Evolutionary conservation across 2,113 vertebrate genomes (phyloP).

Genomic region (Phrynosoma blainvillii): DNA sequence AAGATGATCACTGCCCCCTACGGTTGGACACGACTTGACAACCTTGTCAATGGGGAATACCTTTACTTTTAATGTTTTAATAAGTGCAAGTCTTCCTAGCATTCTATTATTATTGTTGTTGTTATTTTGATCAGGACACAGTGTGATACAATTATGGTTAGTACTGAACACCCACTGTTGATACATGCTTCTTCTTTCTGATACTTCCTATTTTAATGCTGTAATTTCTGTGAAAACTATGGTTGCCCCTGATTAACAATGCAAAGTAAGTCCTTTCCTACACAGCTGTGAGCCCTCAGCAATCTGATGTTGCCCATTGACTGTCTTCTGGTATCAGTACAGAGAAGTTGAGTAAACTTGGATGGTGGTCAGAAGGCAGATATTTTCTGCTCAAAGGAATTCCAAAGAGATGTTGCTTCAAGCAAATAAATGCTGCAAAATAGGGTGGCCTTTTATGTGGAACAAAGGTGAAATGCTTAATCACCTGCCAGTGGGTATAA

Average conservation of each 20-base stretch:
- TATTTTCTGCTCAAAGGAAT: constrained; percentile 6
- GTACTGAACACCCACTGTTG: background rate
- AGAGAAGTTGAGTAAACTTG: background rate
- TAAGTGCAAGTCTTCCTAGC: background rate
- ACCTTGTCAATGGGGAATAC: too few relatives aligned
- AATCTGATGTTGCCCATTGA: background rate
- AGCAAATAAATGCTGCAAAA: constrained; percentile 9
- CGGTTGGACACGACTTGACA: too few relatives aligned
- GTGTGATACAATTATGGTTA: background rate
- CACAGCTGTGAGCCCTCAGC: background rate
- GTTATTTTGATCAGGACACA: background rate
- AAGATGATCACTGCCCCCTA: too few relatives aligned
- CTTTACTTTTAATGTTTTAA: background rate
- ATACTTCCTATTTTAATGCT: background rate
- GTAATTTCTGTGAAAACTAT: background rate
- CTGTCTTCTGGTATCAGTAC: background rate
- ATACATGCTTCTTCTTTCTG: background rate
- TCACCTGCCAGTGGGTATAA: constrained; percentile 9
- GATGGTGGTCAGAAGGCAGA: constrained; percentile 6
- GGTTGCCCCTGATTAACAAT: background rate
- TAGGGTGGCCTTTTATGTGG: background rate
- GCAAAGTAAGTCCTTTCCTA: background rate
- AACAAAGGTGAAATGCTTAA: background rate
- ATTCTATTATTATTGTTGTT: background rate
- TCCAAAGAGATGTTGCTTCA: background rate